Conservation (phyloP, 2,888 invertebrate species). For the Drosophila nigritarsus region DNA sequence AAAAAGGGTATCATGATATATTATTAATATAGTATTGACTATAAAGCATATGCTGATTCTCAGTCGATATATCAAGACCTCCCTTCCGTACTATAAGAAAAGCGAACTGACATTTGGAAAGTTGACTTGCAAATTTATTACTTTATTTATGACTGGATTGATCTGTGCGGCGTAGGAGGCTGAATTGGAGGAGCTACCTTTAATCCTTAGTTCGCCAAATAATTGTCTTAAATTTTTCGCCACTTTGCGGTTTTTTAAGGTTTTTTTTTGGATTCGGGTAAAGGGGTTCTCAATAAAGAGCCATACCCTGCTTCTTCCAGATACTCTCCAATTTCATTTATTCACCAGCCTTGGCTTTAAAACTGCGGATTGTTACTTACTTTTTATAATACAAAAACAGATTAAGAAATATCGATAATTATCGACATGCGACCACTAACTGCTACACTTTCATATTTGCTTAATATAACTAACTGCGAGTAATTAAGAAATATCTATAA, state of each 20-base stretch:
- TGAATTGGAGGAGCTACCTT: neutral
- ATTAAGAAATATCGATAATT: neutral
- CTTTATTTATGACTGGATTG: neutral
- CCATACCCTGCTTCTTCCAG: neutral
- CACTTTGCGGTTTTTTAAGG: no score
- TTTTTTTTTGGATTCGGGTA: neutral
- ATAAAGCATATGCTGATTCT: neutral
- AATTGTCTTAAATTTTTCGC: no score
- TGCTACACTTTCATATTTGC: neutral
- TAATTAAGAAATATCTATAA: neutral
- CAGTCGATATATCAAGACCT: no score
- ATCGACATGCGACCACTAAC: neutral
- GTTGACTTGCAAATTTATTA: neutral
- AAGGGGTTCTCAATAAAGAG: no score
- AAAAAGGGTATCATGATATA: neutral
- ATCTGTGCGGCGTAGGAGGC: neutral
- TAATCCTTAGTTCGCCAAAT: neutral
- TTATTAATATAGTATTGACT: neutral
- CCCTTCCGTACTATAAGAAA: neutral
- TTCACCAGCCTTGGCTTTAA: neutral
- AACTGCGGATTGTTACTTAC: neutral
- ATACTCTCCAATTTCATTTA: neutral
- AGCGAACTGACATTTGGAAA: neutral
- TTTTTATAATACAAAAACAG: neutral
- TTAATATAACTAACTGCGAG: neutral